phyloP scores from a whole-genome alignment of 1,140 invertebrate species.

The Macrosteles quadrilineatus region DNA sequence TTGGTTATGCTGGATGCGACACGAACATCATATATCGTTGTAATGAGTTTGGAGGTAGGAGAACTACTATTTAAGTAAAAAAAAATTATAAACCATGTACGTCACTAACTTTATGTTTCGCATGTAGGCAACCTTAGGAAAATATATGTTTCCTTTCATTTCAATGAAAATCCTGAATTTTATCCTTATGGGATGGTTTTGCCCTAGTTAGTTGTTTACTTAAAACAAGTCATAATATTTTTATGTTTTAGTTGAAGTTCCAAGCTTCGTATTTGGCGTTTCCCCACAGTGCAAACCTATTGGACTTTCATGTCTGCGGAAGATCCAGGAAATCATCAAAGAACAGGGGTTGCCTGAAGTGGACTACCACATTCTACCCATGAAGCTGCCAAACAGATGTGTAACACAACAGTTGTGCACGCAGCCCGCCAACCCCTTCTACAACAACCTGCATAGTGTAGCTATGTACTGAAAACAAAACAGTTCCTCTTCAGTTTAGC shows the following conservation, averaged over 20 bases:
- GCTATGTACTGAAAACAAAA: background rate
- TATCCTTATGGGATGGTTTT: too few species aligned
- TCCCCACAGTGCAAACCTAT: background rate
- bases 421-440: constrained; percentile 1
- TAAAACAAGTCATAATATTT: too few species aligned
- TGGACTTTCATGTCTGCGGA: background rate
- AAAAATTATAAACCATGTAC: too few species aligned
- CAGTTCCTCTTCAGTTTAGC: too few species aligned
- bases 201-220: too few species aligned
- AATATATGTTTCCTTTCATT: too few species aligned
- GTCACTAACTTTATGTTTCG: too few species aligned
- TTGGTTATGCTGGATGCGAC: constrained; percentile 3
- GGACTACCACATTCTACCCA: background rate
- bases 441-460: background rate
- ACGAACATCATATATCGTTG: background rate
- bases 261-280: background rate
- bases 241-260: too few species aligned
- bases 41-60: background rate
- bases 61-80: too few species aligned
- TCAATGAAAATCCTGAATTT: too few species aligned
- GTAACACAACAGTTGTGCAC: background rate
- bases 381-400: background rate
- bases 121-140: too few species aligned
- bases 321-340: background rate
- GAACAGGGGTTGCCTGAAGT: background rate